These are phyloP conservation scores for Mechanitis mazaeus DNA, from an alignment of 2,888 invertebrate genomes.

Conservation along the genomic window DNA sequence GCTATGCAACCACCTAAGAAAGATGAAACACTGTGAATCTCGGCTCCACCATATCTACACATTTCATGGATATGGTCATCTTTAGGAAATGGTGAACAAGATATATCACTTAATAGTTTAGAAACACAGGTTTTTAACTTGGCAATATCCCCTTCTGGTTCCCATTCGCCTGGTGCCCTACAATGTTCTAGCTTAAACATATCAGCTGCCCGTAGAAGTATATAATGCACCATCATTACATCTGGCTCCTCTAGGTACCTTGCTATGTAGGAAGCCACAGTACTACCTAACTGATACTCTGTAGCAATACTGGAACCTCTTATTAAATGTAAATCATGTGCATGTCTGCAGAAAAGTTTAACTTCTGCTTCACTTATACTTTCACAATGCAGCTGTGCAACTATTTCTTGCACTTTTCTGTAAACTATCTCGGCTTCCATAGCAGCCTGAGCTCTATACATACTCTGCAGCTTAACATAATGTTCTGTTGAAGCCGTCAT, in stretches of 20 bases:
- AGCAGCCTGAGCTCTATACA: slow-evolving; percentile 90
- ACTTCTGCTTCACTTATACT: slow-evolving; percentile 88
- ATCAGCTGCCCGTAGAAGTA: slow-evolving; percentile 93
- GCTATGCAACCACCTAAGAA: slow-evolving; percentile 94
- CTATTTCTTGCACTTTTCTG: slow-evolving; percentile 86
- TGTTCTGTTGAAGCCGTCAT: slow-evolving; percentile 97
- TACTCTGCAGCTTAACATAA: slow-evolving; percentile 91
- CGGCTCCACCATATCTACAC: slow-evolving; percentile 95
- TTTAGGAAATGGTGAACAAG: slow-evolving; percentile 85
- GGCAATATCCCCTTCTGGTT: slow-evolving; percentile 93
- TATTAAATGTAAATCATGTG: slow-evolving; percentile 86
- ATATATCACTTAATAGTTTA: slow-evolving; percentile 91
- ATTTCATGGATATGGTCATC: slow-evolving; percentile 97
- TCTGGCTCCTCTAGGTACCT: slow-evolving; percentile 88
- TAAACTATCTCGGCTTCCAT: slow-evolving; percentile 89
- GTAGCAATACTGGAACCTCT: slow-evolving; percentile 87
- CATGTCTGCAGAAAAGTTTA: slow-evolving; percentile 92
- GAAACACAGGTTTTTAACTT: slow-evolving; percentile 85
- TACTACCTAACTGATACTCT: slow-evolving; percentile 84
- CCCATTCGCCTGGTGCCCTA: slow-evolving; percentile 91
- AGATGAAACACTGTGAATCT: slow-evolving; percentile 95
- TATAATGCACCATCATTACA: slow-evolving; percentile 91
- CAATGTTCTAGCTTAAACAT: slow-evolving; percentile 92
- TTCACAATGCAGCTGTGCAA: slow-evolving; percentile 86
- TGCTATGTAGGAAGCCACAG: slow-evolving; percentile 76